These are phyloP conservation scores for Gadus chalcogrammus DNA, from an alignment of 2,113 vertebrate genomes.

Conservation along the genomic window DNA sequence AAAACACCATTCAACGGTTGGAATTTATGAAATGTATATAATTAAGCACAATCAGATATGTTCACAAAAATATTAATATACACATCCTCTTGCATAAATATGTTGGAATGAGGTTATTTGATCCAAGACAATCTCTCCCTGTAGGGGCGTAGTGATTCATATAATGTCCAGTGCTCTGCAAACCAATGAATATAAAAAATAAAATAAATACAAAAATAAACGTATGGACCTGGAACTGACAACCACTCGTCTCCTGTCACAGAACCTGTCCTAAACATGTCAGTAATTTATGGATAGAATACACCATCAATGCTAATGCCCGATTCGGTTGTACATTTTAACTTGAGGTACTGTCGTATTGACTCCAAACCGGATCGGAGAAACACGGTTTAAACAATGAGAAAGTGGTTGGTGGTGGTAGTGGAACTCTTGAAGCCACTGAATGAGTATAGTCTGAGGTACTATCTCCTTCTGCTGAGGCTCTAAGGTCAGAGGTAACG, in stretches of 20 bases:
- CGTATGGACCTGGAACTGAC: conserved; percentile 1
- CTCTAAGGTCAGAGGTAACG: conserved; percentile 66
- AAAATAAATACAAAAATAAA: conserved; percentile 3
- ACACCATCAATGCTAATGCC: neutral
- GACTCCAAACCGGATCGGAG: conserved; percentile 46
- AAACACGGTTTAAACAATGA: neutral
- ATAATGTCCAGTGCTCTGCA: conserved; percentile 37
- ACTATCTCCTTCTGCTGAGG: conserved; percentile 23
- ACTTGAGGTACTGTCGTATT: conserved; percentile 37
- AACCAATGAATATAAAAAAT: conserved; percentile 17
- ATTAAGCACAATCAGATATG: conserved; percentile 34
- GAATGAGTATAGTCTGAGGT: no score
- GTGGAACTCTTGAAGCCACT: neutral
- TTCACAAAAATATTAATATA: conserved; percentile 52
- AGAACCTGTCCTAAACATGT: conserved; percentile 20
- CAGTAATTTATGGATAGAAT: conserved; percentile 3
- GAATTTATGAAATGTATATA: conserved; percentile 32
- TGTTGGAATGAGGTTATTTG: conserved; percentile 59
- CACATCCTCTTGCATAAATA: conserved; percentile 67
- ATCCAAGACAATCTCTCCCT: conserved; percentile 33
- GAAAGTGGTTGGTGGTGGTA: neutral
- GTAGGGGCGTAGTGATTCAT: conserved; percentile 24
- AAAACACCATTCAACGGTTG: conserved; percentile 30
- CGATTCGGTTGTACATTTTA: neutral
- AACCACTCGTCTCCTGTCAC: conserved; percentile 16